These are phyloP conservation scores for Tenthredo amoena DNA, from an alignment of 2,888 invertebrate species.

Conservation along the genomic window DNA sequence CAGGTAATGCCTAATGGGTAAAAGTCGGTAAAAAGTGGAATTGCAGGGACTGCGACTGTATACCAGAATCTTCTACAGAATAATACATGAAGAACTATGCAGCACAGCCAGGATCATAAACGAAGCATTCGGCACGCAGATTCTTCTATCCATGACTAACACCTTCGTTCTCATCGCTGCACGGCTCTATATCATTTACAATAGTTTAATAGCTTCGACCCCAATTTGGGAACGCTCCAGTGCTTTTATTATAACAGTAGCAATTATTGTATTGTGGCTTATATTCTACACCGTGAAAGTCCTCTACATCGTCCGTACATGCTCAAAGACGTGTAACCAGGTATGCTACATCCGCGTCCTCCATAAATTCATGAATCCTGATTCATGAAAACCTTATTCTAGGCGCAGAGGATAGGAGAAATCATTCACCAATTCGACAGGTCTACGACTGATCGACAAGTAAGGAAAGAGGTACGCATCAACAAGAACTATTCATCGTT, in stretches of 20 bases:
- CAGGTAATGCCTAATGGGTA: background rate
- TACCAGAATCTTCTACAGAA: conserved; percentile 55
- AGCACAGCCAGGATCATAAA: conserved; percentile 57
- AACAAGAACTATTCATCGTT: conserved; percentile 1
- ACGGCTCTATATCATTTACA: conserved; percentile 61
- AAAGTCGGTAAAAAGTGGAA: background rate
- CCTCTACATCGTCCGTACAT: background rate
- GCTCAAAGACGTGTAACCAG: conserved; percentile 13
- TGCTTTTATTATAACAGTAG: background rate
- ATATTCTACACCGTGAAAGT: background rate
- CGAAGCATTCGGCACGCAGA: conserved; percentile 62
- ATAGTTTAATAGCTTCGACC: background rate
- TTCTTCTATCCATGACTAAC: conserved; percentile 60
- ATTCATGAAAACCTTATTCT: background rate
- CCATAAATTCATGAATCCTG: background rate
- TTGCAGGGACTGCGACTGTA: background rate
- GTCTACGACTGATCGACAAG: conserved; percentile 62
- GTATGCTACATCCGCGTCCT: background rate
- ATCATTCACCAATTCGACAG: conserved; percentile 68
- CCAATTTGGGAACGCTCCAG: background rate
- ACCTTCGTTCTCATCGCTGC: conserved; percentile 60
- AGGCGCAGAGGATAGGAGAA: conserved; percentile 65
- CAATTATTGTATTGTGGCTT: background rate
- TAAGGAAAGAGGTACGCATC: conserved; percentile 64
- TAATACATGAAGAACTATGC: conserved; percentile 64